These are phyloP conservation scores for Archips xylosteana DNA, from an alignment of 2,888 invertebrate genomes.

Conservation along the genomic window DNA sequence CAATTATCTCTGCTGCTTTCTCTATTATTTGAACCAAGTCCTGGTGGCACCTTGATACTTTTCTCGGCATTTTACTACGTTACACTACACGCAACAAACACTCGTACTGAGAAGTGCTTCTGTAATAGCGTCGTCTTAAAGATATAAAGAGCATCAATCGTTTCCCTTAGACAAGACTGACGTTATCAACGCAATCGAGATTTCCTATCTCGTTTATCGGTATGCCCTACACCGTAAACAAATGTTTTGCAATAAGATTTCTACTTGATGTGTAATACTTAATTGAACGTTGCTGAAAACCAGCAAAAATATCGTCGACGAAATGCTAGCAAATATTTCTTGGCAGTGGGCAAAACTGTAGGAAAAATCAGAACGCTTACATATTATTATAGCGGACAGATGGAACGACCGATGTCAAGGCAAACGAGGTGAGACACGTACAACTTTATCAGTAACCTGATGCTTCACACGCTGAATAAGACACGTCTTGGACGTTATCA, in stretches of 20 bases:
- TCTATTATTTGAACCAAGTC: conserved; percentile 63
- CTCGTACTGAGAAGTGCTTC: conserved; percentile 45
- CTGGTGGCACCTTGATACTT: conserved; percentile 62
- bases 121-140: conserved; percentile 11
- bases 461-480: conserved; percentile 46
- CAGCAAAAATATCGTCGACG: background rate
- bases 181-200: conserved; percentile 37
- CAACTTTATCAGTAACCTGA: conserved; percentile 51
- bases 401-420: conserved; percentile 20
- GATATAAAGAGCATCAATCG: conserved; percentile 21
- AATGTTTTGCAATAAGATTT: conserved; percentile 3
- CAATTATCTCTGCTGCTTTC: conserved; percentile 58
- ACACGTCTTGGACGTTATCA: conserved; percentile 68
- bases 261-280: background rate
- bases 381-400: background rate
- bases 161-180: conserved; percentile 28
- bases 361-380: background rate
- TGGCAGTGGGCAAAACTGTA: background rate
- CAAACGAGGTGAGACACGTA: conserved; percentile 39
- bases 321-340: background rate
- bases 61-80: conserved; percentile 63
- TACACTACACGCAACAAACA: conserved; percentile 43
- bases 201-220: conserved; percentile 30
- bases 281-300: background rate
- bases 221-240: conserved; percentile 10